A percentile compares a stretch with the other conserved stretches of the same genome.
phyloP scores from a whole-genome alignment of 2,888 invertebrate species.

The Drosophila melanocephala region DNA sequence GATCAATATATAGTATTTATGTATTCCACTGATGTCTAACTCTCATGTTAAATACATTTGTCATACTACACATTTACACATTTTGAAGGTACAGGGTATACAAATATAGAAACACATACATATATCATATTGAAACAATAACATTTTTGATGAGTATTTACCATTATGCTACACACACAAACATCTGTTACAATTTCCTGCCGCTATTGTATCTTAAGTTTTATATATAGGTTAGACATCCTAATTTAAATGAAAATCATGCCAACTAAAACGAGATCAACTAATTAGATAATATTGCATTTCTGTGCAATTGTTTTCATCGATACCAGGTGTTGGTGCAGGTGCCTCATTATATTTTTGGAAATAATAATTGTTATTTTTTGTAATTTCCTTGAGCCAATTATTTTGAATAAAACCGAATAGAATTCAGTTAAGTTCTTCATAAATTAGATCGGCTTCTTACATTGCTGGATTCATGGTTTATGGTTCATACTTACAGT shows the following conservation, averaged over 20 bases:
- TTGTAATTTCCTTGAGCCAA: slow-evolving; percentile 10
- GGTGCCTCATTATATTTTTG: slow-evolving; percentile 8
- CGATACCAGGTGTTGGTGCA: slow-evolving; percentile 14
- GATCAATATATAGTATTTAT: background rate
- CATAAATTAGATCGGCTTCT: slow-evolving; percentile 10
- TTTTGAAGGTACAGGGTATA: background rate
- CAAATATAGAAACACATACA: background rate
- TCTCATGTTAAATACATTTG: background rate
- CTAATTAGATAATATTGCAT: slow-evolving; percentile 9
- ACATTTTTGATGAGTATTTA: background rate
- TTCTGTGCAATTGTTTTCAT: slow-evolving; percentile 18
- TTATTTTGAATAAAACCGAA: slow-evolving; percentile 15
- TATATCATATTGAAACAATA: slow-evolving; percentile 1
- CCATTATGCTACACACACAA: background rate
- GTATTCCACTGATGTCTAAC: background rate
- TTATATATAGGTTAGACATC: background rate
- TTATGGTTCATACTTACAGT: slow-evolving; percentile 41
- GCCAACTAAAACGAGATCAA: slow-evolving; percentile 21
- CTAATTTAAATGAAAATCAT: slow-evolving; percentile 13
- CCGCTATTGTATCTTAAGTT: slow-evolving; percentile 5
- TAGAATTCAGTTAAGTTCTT: slow-evolving; percentile 13
- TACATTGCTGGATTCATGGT: slow-evolving; percentile 23
- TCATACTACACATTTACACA: background rate
- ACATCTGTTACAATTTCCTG: background rate
- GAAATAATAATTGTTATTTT: slow-evolving; percentile 19